Percentiles rank a stretch among this genome's conserved stretches.
These are phyloP conservation scores for Tribolium madens DNA, from an alignment of 1,140 invertebrate genomes.

Conservation along the genomic window DNA sequence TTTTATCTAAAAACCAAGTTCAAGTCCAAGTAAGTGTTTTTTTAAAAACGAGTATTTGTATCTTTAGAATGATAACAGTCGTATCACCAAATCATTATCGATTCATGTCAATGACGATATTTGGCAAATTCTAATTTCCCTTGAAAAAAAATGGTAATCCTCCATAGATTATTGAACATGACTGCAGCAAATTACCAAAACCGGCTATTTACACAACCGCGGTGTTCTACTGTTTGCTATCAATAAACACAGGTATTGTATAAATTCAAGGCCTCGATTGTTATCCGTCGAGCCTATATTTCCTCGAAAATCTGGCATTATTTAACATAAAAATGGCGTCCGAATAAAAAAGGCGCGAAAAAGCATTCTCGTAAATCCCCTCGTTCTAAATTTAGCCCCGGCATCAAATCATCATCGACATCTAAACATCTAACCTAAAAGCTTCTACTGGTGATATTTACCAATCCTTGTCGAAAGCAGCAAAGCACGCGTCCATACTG, in stretches of 20 bases:
- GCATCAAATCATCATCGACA: too few species aligned
- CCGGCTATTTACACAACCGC: not conserved
- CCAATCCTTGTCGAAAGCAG: constrained; percentile 86
- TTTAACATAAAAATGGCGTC: too few species aligned
- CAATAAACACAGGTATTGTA: not conserved
- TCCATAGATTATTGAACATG: not conserved
- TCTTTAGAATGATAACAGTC: too few species aligned
- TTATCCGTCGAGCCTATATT: too few species aligned
- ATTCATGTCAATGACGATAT: too few species aligned
- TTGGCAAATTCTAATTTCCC: not conserved
- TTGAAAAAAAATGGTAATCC: not conserved
- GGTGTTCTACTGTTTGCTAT: not conserved
- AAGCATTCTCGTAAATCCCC: not conserved
- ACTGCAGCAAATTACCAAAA: not conserved
- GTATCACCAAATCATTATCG: too few species aligned
- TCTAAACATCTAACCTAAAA: constrained; percentile 16
- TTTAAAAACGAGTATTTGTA: too few species aligned
- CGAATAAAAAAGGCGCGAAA: not conserved
- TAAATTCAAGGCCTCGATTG: not conserved
- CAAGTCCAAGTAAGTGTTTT: too few species aligned
- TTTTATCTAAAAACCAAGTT: too few species aligned
- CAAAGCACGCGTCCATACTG: constrained; percentile 87
- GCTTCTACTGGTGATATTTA: constrained; percentile 64
- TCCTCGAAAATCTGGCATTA: too few species aligned
- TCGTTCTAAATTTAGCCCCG: not conserved